Percentiles rank a stretch among this genome's conserved stretches.
Evolutionary conservation across 2,113 vertebrate species (phyloP).

Genomic region (Lynx canadensis): DNA sequence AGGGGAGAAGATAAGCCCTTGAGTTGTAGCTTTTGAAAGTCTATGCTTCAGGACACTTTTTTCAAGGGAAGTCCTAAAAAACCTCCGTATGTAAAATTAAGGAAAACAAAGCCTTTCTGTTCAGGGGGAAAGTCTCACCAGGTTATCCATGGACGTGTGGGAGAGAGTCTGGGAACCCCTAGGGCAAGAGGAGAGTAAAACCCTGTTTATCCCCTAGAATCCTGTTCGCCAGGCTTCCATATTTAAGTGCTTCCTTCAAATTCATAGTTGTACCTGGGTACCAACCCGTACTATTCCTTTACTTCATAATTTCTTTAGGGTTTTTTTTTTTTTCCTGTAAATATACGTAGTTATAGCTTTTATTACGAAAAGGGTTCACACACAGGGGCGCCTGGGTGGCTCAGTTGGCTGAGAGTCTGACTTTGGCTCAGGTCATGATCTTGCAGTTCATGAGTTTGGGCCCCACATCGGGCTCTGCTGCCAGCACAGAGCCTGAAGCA

Average conservation of each 20-base stretch:
- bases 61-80: not conserved
- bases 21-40: not conserved
- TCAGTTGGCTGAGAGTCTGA: too few relatives aligned
- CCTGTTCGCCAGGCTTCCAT: too few relatives aligned
- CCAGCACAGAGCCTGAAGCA: too few relatives aligned
- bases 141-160: not conserved
- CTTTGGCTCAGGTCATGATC: too few relatives aligned
- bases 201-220: accelerated
- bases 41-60: not conserved
- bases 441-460: too few relatives aligned
- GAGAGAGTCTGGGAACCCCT: not conserved
- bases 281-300: not conserved
- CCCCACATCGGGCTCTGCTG: too few relatives aligned
- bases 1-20: not conserved
- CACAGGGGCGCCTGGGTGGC: too few relatives aligned
- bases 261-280: not conserved
- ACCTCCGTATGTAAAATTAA: not conserved
- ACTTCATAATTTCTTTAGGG: not conserved
- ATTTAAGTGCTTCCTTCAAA: not conserved
- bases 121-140: not conserved
- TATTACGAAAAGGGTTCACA: not conserved
- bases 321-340: not conserved
- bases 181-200: not conserved
- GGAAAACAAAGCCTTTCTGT: not conserved
- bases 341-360: not conserved